Percentiles rank a stretch among this genome's conserved stretches.
phyloP scores from a whole-genome alignment of 2,113 vertebrate species.

The Petaurus breviceps region DNA sequence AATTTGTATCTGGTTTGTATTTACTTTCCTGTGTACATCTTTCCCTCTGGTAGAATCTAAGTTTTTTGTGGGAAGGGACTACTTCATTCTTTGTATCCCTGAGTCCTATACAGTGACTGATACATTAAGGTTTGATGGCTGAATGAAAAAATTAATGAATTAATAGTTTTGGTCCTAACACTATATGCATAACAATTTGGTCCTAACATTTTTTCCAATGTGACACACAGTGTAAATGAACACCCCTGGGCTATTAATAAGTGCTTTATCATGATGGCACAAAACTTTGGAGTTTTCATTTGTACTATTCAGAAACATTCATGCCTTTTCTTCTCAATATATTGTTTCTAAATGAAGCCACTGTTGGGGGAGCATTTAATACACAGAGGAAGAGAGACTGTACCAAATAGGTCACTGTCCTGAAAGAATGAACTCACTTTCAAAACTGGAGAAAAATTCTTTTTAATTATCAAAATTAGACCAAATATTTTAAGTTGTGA shows the following conservation, averaged over 20 bases:
- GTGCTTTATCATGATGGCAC: background rate
- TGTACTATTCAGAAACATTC: background rate
- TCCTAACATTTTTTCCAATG: background rate
- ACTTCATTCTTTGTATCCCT: too few species aligned
- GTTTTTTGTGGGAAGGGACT: background rate
- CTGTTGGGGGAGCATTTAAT: background rate
- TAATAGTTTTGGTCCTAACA: too few species aligned
- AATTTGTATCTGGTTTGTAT: background rate
- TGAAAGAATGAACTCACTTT: constrained; percentile 31
- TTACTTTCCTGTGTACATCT: background rate
- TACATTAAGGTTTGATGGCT: too few species aligned
- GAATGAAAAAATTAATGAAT: too few species aligned
- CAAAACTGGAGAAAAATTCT: background rate
- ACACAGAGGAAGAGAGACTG: background rate
- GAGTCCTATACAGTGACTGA: too few species aligned
- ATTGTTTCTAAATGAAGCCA: background rate
- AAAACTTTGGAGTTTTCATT: background rate
- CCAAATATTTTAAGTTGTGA: background rate
- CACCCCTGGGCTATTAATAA: background rate
- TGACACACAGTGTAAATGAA: background rate
- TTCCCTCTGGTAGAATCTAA: background rate
- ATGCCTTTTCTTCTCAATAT: background rate
- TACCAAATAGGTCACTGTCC: background rate
- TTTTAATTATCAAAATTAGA: constrained; percentile 24
- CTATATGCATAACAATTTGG: background rate